phyloP scores from a whole-genome alignment of 2,888 invertebrate species.

The Orgyia antiqua region DNA sequence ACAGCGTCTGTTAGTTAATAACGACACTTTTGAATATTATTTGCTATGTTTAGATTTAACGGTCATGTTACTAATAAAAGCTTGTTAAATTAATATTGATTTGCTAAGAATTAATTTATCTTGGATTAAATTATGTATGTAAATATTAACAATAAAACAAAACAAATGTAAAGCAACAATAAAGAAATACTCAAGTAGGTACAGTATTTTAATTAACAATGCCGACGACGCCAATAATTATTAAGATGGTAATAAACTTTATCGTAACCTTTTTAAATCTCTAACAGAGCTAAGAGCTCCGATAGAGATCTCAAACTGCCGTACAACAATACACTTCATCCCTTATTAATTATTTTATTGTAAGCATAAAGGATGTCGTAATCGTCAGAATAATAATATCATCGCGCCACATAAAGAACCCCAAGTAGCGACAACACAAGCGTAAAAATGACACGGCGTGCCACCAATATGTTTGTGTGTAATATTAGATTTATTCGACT shows the following conservation, averaged over 20 bases:
- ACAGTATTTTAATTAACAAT: no score
- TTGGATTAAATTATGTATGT: no score
- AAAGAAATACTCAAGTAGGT: no score
- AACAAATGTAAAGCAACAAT: no score
- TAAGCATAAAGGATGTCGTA: slow-evolving; percentile 77
- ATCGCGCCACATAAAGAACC: slow-evolving; percentile 74
- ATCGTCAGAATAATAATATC: slow-evolving; percentile 78
- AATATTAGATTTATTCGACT: slow-evolving; percentile 76
- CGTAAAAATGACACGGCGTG: slow-evolving; percentile 74
- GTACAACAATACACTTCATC: slow-evolving; percentile 71
- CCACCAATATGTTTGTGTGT: slow-evolving; percentile 76
- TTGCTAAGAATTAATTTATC: no score
- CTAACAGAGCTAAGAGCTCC: slow-evolving; percentile 59
- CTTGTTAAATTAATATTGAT: no score
- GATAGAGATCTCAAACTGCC: slow-evolving; percentile 71
- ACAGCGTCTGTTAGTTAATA: slow-evolving; percentile 26
- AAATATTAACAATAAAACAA: no score
- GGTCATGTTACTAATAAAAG: no score
- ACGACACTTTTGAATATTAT: slow-evolving; percentile 18
- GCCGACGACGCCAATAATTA: no score
- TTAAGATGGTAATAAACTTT: slow-evolving; percentile 55
- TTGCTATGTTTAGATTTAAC: slow-evolving; percentile 4
- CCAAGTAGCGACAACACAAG: slow-evolving; percentile 75
- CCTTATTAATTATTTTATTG: slow-evolving; percentile 79
- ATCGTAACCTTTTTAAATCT: slow-evolving; percentile 57